A percentile compares a stretch with the other conserved stretches of the same genome.
Conservation (phyloP, 2,797 vertebrate species). For the Champsocephalus gunnari region DNA sequence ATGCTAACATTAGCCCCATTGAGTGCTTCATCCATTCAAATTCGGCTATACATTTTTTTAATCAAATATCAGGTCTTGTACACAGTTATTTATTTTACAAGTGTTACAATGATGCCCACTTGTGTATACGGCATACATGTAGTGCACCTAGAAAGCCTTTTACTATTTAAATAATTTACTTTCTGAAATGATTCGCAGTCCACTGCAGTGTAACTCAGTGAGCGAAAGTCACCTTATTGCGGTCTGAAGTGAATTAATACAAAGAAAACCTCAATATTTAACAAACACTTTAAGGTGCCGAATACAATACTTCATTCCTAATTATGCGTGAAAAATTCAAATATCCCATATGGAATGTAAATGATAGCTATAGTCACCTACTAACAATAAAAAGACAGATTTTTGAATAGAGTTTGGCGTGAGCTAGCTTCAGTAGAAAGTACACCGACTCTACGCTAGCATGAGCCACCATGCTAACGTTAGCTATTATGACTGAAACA, state of each 20-base stretch:
- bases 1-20: constrained; percentile 45
- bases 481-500: constrained; percentile 5
- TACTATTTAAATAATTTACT: background rate
- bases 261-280: background rate
- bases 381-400: background rate
- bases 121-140: background rate
- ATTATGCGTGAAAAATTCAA: rapidly evolving
- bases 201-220: background rate
- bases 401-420: background rate
- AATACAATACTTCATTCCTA: rapidly evolving
- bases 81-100: rapidly evolving
- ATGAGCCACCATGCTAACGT: constrained; percentile 48
- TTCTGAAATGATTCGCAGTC: background rate
- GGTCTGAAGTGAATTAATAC: background rate
- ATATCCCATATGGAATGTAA: rapidly evolving
- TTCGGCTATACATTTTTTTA: background rate
- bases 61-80: rapidly evolving
- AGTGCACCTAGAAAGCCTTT: background rate
- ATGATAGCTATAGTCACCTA: rapidly evolving
- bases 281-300: rapidly evolving
- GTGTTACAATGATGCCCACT: background rate
- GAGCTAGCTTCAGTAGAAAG: background rate
- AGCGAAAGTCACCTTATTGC: background rate
- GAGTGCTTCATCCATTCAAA: background rate
- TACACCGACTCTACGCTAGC: constrained; percentile 30